Evolutionary conservation across 2,113 vertebrate genomes (phyloP).

Genomic region (Bubo scandiacus): DNA sequence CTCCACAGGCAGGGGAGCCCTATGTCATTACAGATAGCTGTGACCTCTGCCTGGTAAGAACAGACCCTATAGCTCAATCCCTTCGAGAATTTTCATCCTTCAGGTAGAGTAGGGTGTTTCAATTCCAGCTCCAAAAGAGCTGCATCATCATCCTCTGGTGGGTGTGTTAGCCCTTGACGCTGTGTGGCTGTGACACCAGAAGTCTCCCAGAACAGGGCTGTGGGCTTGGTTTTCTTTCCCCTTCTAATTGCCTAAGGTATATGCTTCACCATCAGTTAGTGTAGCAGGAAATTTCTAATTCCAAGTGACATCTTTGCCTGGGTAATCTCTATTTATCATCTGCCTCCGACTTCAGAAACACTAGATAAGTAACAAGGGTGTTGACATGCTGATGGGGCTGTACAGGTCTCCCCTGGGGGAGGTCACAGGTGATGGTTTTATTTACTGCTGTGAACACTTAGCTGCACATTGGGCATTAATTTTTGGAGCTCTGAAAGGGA

Average conservation of each 20-base stretch:
- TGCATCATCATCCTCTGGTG: background rate
- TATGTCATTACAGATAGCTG: background rate
- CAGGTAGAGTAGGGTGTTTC: background rate
- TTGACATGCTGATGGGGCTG: background rate
- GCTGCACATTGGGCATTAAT: background rate
- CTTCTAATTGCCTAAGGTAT: background rate
- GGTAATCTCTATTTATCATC: background rate
- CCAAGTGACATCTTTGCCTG: background rate
- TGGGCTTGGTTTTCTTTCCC: background rate
- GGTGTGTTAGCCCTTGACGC: background rate
- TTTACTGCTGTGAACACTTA: background rate
- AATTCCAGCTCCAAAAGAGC: background rate
- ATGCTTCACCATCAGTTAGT: background rate
- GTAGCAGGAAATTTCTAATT: background rate
- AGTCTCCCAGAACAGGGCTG: background rate
- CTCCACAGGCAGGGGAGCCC: fast-evolving
- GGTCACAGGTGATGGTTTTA: background rate
- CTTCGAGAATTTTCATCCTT: background rate
- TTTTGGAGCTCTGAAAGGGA: background rate
- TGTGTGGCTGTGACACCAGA: background rate
- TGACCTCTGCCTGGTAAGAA: background rate
- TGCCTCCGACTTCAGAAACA: background rate
- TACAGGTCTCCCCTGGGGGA: background rate
- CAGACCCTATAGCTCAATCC: background rate
- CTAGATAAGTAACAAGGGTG: background rate